Percentiles rank a stretch among this genome's conserved stretches.
These are phyloP conservation scores for Lithosia quadra DNA, from an alignment of 2,888 invertebrate genomes.

Conservation along the genomic window DNA sequence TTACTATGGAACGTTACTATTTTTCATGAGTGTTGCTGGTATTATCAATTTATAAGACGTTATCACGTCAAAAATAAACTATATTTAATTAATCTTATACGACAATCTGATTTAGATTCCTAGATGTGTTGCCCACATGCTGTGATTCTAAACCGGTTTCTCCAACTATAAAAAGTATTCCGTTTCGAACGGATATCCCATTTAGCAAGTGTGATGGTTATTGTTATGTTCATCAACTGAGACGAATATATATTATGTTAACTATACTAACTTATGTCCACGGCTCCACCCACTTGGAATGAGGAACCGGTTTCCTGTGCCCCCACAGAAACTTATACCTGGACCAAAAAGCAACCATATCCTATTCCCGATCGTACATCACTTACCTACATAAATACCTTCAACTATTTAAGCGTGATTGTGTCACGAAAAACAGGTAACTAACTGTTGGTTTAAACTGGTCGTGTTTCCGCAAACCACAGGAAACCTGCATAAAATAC, in stretches of 20 bases:
- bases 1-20: too few relatives aligned
- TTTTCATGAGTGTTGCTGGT: too few relatives aligned
- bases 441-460: too few relatives aligned
- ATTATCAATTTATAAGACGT: too few relatives aligned
- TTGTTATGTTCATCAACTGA: slow-evolving; percentile 15
- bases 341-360: too few relatives aligned
- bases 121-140: not conserved
- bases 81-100: not conserved
- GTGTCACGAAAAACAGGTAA: too few relatives aligned
- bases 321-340: not conserved
- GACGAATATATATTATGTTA: slow-evolving; percentile 20
- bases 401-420: too few relatives aligned
- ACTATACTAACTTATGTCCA: not conserved
- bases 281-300: not conserved
- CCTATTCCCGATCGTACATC: too few relatives aligned
- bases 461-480: too few relatives aligned
- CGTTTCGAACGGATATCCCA: slow-evolving; percentile 59
- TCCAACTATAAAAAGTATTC: slow-evolving; percentile 34
- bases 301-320: not conserved
- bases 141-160: slow-evolving; percentile 23
- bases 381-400: too few relatives aligned
- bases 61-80: too few relatives aligned
- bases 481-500: too few relatives aligned
- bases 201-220: slow-evolving; percentile 55
- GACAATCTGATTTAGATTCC: not conserved